Base-by-base conservation (phyloP, 2,888 invertebrate genomes). In the Drosophila histrio region DNA sequence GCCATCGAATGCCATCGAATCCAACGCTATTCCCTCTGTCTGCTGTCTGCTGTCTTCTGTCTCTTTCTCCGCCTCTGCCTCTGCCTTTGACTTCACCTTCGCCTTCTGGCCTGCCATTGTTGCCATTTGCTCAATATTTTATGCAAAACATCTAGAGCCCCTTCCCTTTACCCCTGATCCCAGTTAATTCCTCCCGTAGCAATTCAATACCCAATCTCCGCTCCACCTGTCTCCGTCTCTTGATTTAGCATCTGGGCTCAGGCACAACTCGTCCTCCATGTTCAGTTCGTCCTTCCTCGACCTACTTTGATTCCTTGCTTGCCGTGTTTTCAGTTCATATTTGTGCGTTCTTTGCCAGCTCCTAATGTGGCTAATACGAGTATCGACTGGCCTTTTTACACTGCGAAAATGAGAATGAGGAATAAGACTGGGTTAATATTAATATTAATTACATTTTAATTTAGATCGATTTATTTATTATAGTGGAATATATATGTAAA, bases 71-170 rank as follows among this genome's bases (percentile, higher is more conserved):
- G 1, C 17, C 24, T 6, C 7, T 8, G 49, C 5, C 19, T 28
- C 17, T 7, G 59, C 24, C 34, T 59, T 34, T 11, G 15, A 19
- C 21, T 49, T 47, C 3, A 32, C n/a, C 46, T 52, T 22, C 39
- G n/a, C 32, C 43, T 6, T 28, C 26, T 24, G 13, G 11, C 15
- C n/a, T 28, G 47, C 28, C 54, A 50, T 62, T 68, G 61, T 62
- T 69, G 67, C 52, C 68, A 66, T 30, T 65, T 70, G 73, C 62
- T 70, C 80, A 72, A 80, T 82, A 83, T 80, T 79, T 86, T 82
- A 82, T 86, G 82, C 84, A 82, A 83, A 82, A 66, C 67, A 77
- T 61, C 47, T 60, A 53, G 26, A 22, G n/a, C n/a, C 7, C 26
- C 2, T 13, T n/a, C 15, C 2, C 34, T 1, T 6, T 19, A 9